These are phyloP conservation scores for Gastracanthus pulcherrimus DNA, from an alignment of 2,888 invertebrate species.

Conservation along the genomic window DNA sequence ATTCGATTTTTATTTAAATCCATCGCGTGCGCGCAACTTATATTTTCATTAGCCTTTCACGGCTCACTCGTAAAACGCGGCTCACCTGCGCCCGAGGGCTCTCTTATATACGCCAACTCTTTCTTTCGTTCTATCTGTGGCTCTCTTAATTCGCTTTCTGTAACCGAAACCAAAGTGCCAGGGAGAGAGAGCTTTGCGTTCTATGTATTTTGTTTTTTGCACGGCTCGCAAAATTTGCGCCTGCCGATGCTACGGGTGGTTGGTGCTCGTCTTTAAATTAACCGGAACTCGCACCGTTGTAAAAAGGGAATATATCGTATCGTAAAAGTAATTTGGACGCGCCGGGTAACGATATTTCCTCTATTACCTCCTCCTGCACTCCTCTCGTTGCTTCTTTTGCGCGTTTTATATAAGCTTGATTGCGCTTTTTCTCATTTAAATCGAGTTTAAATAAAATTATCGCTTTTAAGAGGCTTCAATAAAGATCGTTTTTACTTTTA, in stretches of 20 bases:
- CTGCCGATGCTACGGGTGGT: neutral
- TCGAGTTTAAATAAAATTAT: slow-evolving; percentile 54
- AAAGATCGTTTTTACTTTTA: slow-evolving; percentile 36
- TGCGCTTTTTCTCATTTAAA: slow-evolving; percentile 49
- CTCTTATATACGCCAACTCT: neutral
- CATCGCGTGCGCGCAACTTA: slow-evolving; percentile 72
- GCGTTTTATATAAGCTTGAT: slow-evolving; percentile 42
- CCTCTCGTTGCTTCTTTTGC: neutral
- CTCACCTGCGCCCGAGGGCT: slow-evolving; percentile 39
- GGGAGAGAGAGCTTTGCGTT: neutral
- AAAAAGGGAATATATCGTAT: slow-evolving; percentile 40
- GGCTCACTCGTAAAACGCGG: slow-evolving; percentile 35
- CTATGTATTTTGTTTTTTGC: slow-evolving; percentile 52
- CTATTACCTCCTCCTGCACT: slow-evolving; percentile 22
- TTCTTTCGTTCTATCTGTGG: neutral
- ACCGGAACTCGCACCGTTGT: slow-evolving; percentile 55
- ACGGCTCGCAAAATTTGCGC: slow-evolving; percentile 42
- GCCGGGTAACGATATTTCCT: slow-evolving; percentile 52
- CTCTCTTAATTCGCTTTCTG: slow-evolving; percentile 53
- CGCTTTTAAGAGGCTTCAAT: slow-evolving; percentile 36
- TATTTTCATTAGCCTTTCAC: slow-evolving; percentile 76
- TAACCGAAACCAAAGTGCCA: slow-evolving; percentile 52
- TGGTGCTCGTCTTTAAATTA: slow-evolving; percentile 56
- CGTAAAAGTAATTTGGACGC: slow-evolving; percentile 53
- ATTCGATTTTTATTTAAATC: slow-evolving; percentile 70